Evolutionary conservation across 2,888 invertebrate genomes (phyloP), one percentile per base, ranked within the genome.

Genomic region (Pegoplata infirma): DNA sequence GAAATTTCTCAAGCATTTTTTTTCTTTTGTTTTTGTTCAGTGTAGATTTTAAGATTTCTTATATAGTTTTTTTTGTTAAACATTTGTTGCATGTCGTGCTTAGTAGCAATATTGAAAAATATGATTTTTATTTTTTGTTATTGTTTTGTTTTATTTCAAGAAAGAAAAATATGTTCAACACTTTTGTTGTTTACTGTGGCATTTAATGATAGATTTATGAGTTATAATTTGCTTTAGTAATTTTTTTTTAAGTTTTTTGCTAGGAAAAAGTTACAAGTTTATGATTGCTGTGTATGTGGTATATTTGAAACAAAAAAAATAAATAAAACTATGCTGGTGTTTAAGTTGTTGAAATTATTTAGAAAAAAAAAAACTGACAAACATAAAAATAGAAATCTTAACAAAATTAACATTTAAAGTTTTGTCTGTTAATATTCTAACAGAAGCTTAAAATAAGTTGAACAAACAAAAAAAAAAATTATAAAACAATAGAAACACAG

Each of bases 181-280:
- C 81, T 76, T 73, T 79, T 81, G 71, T 76, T 76, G 72, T 81
- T 79, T 71, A 72, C 71, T 77, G 75, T 81, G 76, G 81, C 81
- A 82, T 81, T 76, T 76, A 80, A 69, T 86, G 86, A 85, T 84
- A 85, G 85, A 86, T 85, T 86, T 87, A 87, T 86, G 86, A 84
- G 84, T 85, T 84, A 83, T 85, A 85, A 85, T 74, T 75, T 76
- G 66, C 51, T 64, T 61, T 55, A 63, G 55, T 63, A 63, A 67
- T 58, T 25, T 46, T 66, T 8, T 55, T 47, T 68, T 47, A 4
- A 3, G 46, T 36, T 25, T 25, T 23, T 47, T 25, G 14, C 28
- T 40, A 36, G 21, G 8, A n/a, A 40, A 28, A 66, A 44, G 51
- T 53, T 28, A 58, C 32, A 44, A 19, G 28, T 58, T 51, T 73